Conservation (phyloP, 2,797 vertebrate species). For the Lates japonicus region DNA sequence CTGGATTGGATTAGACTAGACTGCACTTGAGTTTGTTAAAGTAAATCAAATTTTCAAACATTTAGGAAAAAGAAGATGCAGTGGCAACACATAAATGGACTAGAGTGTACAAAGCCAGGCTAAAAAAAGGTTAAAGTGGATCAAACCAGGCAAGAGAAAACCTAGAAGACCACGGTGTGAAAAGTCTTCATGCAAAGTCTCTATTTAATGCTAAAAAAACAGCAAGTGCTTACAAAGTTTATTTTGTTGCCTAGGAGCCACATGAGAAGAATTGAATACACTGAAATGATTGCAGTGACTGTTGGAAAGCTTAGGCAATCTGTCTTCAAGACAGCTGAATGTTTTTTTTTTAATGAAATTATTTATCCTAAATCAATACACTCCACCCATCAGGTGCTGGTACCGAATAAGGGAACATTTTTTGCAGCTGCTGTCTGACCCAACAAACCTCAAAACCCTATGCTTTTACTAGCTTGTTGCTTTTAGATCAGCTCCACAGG, state of each 20-base stretch:
- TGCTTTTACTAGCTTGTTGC: not conserved
- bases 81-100: not conserved
- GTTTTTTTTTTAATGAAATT: conserved; percentile 17
- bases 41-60: not conserved
- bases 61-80: not conserved
- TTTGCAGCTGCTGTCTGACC: conserved; percentile 39
- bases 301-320: conserved; percentile 36
- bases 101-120: not conserved
- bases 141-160: not conserved
- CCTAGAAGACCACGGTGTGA: not conserved
- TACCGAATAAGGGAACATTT: not conserved
- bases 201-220: conserved; percentile 12
- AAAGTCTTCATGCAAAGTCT: conserved; percentile 17
- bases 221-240: conserved; percentile 26
- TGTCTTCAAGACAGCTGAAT: conserved; percentile 35
- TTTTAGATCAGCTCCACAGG: conserved; percentile 10
- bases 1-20: not conserved
- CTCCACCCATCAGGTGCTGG: conserved; percentile 36
- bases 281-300: conserved; percentile 40
- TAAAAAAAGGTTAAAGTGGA: not conserved
- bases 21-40: not conserved
- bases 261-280: conserved; percentile 31
- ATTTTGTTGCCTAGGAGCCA: conserved; percentile 49
- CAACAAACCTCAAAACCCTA: conserved; percentile 9
- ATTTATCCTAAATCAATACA: conserved; percentile 6